Evolutionary conservation across 1,140 invertebrate species (phyloP).

Genomic region (Drosophila pseudoananassae): DNA sequence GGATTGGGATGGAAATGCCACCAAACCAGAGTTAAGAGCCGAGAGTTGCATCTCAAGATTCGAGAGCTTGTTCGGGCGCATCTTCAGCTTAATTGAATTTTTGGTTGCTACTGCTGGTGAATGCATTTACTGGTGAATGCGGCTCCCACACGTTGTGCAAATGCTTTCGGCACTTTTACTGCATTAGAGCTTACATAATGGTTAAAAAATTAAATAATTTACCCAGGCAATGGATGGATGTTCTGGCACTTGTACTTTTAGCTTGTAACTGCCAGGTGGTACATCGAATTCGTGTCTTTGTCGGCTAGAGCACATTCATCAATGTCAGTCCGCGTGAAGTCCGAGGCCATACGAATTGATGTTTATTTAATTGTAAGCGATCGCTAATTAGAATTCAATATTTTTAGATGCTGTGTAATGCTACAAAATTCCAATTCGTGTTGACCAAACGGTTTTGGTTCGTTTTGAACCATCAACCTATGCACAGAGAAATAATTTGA

Average conservation of each 20-base stretch:
- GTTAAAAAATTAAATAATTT: slow-evolving; percentile 76
- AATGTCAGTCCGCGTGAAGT: slow-evolving; percentile 59
- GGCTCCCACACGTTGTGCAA: slow-evolving; percentile 80
- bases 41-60: slow-evolving; percentile 10
- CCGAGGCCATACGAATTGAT: slow-evolving; percentile 63
- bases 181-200: slow-evolving; percentile 65
- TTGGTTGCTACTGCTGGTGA: slow-evolving; percentile 53
- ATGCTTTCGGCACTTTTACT: slow-evolving; percentile 79
- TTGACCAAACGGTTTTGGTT: slow-evolving; percentile 19
- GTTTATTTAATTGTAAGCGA: slow-evolving; percentile 72
- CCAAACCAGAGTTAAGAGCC: slow-evolving; percentile 47
- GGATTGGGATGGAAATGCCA: slow-evolving; percentile 27
- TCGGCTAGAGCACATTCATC: slow-evolving; percentile 62
- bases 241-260: slow-evolving; percentile 21
- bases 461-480: slow-evolving; percentile 24
- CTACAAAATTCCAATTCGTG: slow-evolving; percentile 25
- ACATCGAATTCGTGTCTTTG: slow-evolving; percentile 67
- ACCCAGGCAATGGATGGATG: slow-evolving; percentile 53
- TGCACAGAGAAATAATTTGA: neutral
- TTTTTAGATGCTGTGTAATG: slow-evolving; percentile 64
- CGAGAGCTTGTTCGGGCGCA: slow-evolving; percentile 58
- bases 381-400: slow-evolving; percentile 72
- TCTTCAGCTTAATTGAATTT: slow-evolving; percentile 80
- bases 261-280: slow-evolving; percentile 50
- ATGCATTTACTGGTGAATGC: slow-evolving; percentile 67